Base-by-base conservation (phyloP, 2,888 invertebrate species). In the Troides aeacus region DNA sequence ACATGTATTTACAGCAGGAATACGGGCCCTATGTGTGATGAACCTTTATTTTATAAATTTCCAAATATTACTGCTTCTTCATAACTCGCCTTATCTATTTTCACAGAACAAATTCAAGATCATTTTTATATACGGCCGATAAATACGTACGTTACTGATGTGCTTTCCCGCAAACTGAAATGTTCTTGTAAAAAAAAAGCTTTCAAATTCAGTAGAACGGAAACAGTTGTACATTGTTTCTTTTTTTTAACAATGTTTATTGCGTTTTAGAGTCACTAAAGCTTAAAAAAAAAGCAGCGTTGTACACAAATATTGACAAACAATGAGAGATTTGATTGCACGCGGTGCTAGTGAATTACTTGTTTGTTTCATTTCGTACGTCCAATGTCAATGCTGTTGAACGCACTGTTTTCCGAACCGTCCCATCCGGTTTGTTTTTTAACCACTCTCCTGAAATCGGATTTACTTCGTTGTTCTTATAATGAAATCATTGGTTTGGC, bases 281-380 rank as follows among this genome's bases (percentile, higher is more conserved):
- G 64, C 36, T 24, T 39, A 42, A 64, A 68, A 64, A 64, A 60
- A 39, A 46, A 46, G 15, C 62, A 61, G 57, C 69, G 69, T 21
- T 8, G 60, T 60, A 3, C 4, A 3, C 68, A 69, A 69, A 69
- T 64, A 68, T 68, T 68, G 64, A 60, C 64, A 12, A 1, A 24
- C 39, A 56, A 53, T 53, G 50, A 57, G 23, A 7, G 66, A 56
- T 67, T 62, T 67, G 23, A 61, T 61, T 66, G 42, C 42, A 67
- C 42, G 42, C 36, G 30, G 15, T 42, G 56, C 42, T n/a, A 62
- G 57, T 56, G 24, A 62, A 66, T 24, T 62, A 62, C 39, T 15
- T 17, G 21, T 42, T 62, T 53, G 15, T 62, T 61, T 67, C 61
- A 66, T 66, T 66, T 50, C 10, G 18, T 50, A 30, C 60, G 24